Conservation (phyloP, 2,888 invertebrate species). For the Pantelozetes paolii region DNA sequence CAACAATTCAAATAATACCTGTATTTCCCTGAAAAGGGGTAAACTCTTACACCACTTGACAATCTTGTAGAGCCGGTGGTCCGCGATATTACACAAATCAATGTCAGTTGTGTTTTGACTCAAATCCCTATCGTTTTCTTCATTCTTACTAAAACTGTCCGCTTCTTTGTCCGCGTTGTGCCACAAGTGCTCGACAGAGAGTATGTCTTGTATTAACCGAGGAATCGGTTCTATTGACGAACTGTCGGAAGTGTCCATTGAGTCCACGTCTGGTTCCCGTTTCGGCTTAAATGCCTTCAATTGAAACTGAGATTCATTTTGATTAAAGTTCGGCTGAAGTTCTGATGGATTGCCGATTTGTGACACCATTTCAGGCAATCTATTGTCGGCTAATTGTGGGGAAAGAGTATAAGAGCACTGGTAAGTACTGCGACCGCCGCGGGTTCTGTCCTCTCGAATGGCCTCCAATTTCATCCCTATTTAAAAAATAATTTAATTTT, state of each 20-base stretch:
- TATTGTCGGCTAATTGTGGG: constrained; percentile 50
- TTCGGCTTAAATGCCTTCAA: constrained; percentile 40
- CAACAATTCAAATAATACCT: constrained; percentile 51
- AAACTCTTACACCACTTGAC: constrained; percentile 98
- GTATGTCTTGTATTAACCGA: constrained; percentile 65
- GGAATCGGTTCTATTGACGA: constrained; percentile 44
- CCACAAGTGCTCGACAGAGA: constrained; percentile 94
- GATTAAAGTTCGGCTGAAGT: not conserved
- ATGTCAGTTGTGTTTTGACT: constrained; percentile 74
- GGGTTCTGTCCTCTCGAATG: constrained; percentile 86
- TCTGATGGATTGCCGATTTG: not conserved
- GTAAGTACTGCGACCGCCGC: constrained; percentile 92
- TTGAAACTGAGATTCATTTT: constrained; percentile 23
- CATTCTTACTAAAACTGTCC: constrained; percentile 12
- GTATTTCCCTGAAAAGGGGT: constrained; percentile 92
- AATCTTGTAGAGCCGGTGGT: constrained; percentile 90
- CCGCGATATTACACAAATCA: constrained; percentile 87
- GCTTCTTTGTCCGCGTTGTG: constrained; percentile 69
- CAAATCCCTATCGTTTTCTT: constrained; percentile 54
- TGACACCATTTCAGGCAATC: constrained; percentile 13
- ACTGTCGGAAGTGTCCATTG: constrained; percentile 41
- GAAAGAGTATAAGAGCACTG: constrained; percentile 89
- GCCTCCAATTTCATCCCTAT: constrained; percentile 85
- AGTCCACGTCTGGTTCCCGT: constrained; percentile 36
- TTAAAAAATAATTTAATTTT: not conserved